Evolutionary conservation across 1,140 invertebrate species (phyloP), one percentile per base, ranked within the genome.

Genomic region (Nasonia giraulti): DNA sequence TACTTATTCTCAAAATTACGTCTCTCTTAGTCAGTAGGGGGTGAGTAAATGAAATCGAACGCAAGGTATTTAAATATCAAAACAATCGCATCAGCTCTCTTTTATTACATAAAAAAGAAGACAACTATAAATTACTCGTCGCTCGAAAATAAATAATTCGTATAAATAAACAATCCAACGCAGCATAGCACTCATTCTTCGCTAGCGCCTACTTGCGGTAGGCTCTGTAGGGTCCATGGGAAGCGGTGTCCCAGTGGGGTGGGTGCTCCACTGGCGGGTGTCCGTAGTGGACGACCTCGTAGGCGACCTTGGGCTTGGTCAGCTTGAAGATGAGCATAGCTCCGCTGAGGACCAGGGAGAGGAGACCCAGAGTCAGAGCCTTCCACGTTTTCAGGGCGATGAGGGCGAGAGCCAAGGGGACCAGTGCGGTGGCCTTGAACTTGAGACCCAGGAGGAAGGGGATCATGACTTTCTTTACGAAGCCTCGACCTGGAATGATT

Each of bases 301-400:
- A 97, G 91, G 93, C 92, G 80, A 96, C 95, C 90, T 97, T 97
- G 83, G 96, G 96, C 89, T 97, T 97, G 83, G 96, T 96, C 88
- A 97, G 94, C 92, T 97, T 97, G 93, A 97, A 97, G 89, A 97
- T 96, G 66, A 97, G 93, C 94, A 97, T 94, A 50, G 96, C 96
- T 82, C 96, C 96, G 88, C 96, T 96, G 17, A 96, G 92, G 20
- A 97, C 97, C 85, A 97, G 91, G 1, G 96, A 97, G 20, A 97
- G 94, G n/a, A 97, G 94, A 88, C 96, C 96, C 86, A 97, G 93
- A 17, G 96, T 97, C 82, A 97, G 93, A 33, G 97, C 96, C 90
- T 97, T 97, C 97, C 97, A 97, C 33, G 97, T 97, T 90, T 97
- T 97, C 27, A 97, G 91, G 0, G 97, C 97, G 89, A 97, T 97